Conservation (phyloP, 1,140 invertebrate species). For the Zelostemma sp. region DNA sequence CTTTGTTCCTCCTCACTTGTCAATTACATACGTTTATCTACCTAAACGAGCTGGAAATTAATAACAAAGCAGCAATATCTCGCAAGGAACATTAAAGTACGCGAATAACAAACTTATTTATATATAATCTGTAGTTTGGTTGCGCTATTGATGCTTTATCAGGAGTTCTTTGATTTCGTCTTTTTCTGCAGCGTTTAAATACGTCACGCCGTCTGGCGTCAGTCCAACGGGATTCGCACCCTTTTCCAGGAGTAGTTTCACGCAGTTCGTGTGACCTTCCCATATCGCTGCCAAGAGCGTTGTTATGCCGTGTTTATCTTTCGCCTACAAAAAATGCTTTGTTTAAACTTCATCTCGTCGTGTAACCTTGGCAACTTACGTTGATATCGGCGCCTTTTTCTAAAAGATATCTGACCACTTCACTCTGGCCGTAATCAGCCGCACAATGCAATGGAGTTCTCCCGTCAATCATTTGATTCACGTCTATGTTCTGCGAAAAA, state of each 20-base stretch:
- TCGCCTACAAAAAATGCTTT: conserved; percentile 71
- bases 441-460: conserved; percentile 90
- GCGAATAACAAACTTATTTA: conserved; percentile 64
- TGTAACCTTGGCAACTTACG: too few species aligned
- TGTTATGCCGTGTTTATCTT: conserved; percentile 95
- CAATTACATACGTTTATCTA: conserved; percentile 47
- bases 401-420: conserved; percentile 90
- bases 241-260: conserved; percentile 87
- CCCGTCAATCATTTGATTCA: conserved; percentile 89
- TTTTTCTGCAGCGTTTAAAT: conserved; percentile 91
- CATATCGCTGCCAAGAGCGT: conserved; percentile 93
- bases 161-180: conserved; percentile 89
- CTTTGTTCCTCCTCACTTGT: conserved; percentile 35
- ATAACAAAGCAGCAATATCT: conserved; percentile 63
- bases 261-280: conserved; percentile 94
- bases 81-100: conserved; percentile 66
- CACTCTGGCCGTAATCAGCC: conserved; percentile 94
- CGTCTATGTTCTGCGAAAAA: conserved; percentile 80
- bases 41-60: conserved; percentile 54
- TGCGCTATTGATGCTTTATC: conserved; percentile 59
- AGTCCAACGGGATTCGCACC: conserved; percentile 87
- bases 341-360: too few species aligned
- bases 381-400: conserved; percentile 92
- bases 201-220: conserved; percentile 88
- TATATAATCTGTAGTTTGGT: conserved; percentile 51